phyloP scores from a whole-genome alignment of 2,888 invertebrate genomes.

The Cheilosia vulpina region DNA sequence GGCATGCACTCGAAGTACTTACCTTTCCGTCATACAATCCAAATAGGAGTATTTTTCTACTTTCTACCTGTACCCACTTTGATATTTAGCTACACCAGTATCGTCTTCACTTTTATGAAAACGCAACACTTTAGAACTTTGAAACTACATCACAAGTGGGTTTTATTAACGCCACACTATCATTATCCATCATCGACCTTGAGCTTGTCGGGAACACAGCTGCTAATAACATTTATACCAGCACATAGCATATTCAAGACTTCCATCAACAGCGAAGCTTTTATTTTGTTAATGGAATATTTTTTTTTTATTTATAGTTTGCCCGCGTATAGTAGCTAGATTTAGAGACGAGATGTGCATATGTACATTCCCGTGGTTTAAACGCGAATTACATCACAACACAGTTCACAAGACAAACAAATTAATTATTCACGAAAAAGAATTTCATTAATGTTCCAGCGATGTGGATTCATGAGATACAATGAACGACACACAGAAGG shows the following conservation, averaged over 20 bases:
- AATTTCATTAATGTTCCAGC: conserved; percentile 9
- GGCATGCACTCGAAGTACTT: neutral
- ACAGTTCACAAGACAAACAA: neutral
- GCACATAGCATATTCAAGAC: conserved; percentile 8
- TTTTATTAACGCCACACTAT: neutral
- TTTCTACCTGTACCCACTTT: conserved; percentile 1
- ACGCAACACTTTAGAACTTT: conserved; percentile 7
- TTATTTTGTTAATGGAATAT: neutral
- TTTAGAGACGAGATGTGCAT: neutral
- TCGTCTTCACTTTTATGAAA: conserved; percentile 5
- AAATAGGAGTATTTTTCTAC: neutral
- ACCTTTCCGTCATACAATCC: neutral
- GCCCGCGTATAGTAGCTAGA: neutral
- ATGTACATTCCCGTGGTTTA: conserved; percentile 7
- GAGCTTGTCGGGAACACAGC: conserved; percentile 1
- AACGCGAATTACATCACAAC: conserved; percentile 23
- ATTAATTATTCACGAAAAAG: conserved; percentile 24
- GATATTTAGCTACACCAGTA: neutral
- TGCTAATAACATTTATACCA: neutral
- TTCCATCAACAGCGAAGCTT: conserved; percentile 6
- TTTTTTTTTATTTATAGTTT: neutral
- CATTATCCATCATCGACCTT: conserved; percentile 31
- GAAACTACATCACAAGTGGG: conserved; percentile 16
- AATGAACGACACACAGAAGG: neutral
- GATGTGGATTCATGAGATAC: neutral